Evolutionary conservation across 2,797 vertebrate genomes (phyloP).

Genomic region (Cichlasoma orientale): DNA sequence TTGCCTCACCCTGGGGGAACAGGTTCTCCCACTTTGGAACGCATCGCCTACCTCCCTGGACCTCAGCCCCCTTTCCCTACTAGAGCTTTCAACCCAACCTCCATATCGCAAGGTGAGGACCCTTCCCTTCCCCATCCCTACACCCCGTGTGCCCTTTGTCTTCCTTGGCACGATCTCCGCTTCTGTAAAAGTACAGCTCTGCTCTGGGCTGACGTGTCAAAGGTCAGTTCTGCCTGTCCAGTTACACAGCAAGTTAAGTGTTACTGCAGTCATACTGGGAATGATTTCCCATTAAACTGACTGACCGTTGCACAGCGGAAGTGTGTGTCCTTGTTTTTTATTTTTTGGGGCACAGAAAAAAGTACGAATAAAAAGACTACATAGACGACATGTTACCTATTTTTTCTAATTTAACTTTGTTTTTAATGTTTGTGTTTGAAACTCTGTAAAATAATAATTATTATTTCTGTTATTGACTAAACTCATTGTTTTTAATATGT

Average conservation of each 20-base stretch:
- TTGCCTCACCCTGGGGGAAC: constrained; percentile 98
- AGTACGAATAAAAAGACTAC: background rate
- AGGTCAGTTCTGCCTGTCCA: constrained; percentile 40
- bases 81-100: constrained; percentile 95
- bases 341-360: constrained; percentile 5
- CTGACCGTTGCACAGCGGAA: background rate
- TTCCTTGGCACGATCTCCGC: constrained; percentile 55
- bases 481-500: background rate
- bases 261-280: constrained; percentile 18
- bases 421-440: too few relatives aligned
- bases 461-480: background rate
- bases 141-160: constrained; percentile 55
- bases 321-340: background rate
- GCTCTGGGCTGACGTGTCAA: constrained; percentile 48
- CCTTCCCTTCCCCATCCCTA: constrained; percentile 58
- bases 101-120: constrained; percentile 94
- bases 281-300: constrained; percentile 7
- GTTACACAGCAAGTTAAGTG: constrained; percentile 11
- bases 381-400: background rate
- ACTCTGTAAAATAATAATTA: too few relatives aligned
- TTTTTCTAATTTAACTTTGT: background rate
- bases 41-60: constrained; percentile 95
- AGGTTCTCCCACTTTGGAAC: constrained; percentile 95
- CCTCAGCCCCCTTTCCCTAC: constrained; percentile 94
- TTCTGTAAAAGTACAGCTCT: constrained; percentile 38